Evolutionary conservation across 2,888 invertebrate genomes (phyloP).

Genomic region (Tubiluchus corallicola): DNA sequence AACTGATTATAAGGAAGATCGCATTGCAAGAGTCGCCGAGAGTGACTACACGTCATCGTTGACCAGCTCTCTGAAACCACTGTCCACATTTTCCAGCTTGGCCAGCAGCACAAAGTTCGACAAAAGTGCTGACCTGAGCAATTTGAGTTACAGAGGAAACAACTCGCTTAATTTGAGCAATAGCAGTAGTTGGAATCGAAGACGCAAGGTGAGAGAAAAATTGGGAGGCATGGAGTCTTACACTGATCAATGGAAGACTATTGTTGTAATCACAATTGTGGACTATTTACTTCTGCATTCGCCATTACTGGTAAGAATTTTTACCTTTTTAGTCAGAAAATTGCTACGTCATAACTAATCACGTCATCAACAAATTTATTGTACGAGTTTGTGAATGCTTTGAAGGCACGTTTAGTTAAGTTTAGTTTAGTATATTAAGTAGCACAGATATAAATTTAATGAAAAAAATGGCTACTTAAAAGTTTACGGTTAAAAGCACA

Average conservation of each 20-base stretch:
- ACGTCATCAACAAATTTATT: no score
- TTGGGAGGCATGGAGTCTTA: neutral
- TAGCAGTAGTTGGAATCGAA: constrained; percentile 1
- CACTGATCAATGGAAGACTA: neutral
- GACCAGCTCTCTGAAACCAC: neutral
- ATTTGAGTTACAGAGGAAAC: neutral
- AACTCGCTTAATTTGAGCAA: neutral
- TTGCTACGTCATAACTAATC: no score
- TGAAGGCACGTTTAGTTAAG: no score
- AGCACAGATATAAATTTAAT: no score
- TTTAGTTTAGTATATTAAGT: no score
- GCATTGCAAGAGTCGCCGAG: no score
- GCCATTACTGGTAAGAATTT: constrained; percentile 3
- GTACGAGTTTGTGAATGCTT: no score
- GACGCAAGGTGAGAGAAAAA: neutral
- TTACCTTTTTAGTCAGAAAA: no score
- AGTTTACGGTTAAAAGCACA: no score
- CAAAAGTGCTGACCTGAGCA: neutral
- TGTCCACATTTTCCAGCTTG: neutral
- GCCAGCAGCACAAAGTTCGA: neutral
- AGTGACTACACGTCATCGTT: no score
- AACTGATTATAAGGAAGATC: no score
- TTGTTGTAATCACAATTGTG: neutral
- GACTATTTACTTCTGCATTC: neutral
- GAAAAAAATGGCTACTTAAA: no score